Evolutionary conservation across 2,888 invertebrate species (phyloP).

Genomic region (Peribatodes rhomboidaria): DNA sequence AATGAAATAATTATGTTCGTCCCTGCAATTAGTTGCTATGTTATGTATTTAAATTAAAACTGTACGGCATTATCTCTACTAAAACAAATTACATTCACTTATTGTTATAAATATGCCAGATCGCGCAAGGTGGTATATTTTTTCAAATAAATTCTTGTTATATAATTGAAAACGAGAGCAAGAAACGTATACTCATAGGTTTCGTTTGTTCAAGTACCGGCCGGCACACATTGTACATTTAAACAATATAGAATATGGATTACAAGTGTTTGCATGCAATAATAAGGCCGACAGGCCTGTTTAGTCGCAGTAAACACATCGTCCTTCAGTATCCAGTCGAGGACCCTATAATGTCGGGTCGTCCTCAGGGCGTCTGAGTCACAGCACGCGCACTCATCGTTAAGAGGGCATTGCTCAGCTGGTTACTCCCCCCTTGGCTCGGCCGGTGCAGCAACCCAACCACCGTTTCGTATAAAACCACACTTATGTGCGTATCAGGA

Average conservation of each 20-base stretch:
- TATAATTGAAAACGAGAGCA: no score
- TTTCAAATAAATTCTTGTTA: slow-evolving; percentile 1
- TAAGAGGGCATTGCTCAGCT: slow-evolving; percentile 85
- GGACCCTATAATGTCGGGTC: slow-evolving; percentile 83
- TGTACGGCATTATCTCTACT: neutral
- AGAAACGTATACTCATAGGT: neutral
- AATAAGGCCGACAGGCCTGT: slow-evolving; percentile 60
- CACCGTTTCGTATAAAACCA: slow-evolving; percentile 69
- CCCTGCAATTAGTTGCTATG: no score
- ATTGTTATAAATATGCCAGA: neutral
- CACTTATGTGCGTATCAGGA: slow-evolving; percentile 70
- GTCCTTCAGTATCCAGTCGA: slow-evolving; percentile 83
- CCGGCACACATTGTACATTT: slow-evolving; percentile 33
- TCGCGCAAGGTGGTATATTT: neutral
- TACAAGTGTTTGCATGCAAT: slow-evolving; percentile 53
- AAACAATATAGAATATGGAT: slow-evolving; percentile 39
- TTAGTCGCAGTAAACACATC: slow-evolving; percentile 71
- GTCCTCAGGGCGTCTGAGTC: slow-evolving; percentile 85
- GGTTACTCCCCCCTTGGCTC: slow-evolving; percentile 72
- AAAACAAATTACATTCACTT: neutral
- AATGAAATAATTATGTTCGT: neutral
- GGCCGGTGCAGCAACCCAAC: slow-evolving; percentile 67
- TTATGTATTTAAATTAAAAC: no score
- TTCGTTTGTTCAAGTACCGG: slow-evolving; percentile 24
- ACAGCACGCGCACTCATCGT: slow-evolving; percentile 79